Conservation (phyloP, 2,888 invertebrate species). For the Sisyra terminalis region DNA sequence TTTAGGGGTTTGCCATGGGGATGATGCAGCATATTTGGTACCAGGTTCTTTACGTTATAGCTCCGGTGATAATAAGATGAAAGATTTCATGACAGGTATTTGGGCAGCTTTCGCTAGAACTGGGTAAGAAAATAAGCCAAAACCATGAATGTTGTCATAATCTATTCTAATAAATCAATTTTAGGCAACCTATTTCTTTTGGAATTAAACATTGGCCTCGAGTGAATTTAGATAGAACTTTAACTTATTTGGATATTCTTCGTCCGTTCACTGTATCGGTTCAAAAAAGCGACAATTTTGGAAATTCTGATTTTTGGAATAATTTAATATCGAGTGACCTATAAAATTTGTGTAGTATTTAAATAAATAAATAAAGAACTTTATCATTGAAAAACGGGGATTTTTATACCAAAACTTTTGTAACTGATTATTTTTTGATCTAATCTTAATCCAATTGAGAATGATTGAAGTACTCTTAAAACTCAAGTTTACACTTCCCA, state of each 20-base stretch:
- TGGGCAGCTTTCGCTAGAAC: neutral
- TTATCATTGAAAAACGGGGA: no score
- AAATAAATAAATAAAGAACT: no score
- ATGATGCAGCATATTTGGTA: neutral
- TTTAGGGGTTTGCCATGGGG: neutral
- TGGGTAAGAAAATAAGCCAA: neutral
- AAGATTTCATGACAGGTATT: neutral
- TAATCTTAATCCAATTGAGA: no score
- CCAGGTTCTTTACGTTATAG: neutral
- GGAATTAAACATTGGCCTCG: neutral
- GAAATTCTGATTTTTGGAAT: constrained; percentile 1
- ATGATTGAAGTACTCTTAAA: no score
- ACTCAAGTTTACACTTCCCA: no score
- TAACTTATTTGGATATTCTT: neutral
- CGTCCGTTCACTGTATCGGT: neutral
- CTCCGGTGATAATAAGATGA: neutral
- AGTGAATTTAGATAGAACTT: neutral
- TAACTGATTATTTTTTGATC: no score
- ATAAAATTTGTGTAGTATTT: neutral
- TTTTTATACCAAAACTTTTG: no score
- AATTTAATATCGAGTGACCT: neutral
- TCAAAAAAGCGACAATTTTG: neutral
- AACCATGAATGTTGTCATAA: no score
- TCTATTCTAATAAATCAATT: no score
- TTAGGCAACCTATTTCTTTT: neutral